Evolutionary conservation across 2,113 vertebrate genomes (phyloP).

Genomic region (cattle (Bos taurus)): ARS-UCD2.0 NC_037330.1:64531501-64532000

Average conservation of each 20-base stretch:
- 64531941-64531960: neutral
- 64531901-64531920: neutral
- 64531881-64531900: neutral
- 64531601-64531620: neutral
- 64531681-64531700: neutral
- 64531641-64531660: neutral
- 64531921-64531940: neutral
- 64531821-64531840: neutral
- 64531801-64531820: neutral
- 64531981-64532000: neutral
- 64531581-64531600: neutral
- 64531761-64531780: neutral
- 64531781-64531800: neutral
- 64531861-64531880: neutral
- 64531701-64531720: neutral
- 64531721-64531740: neutral
- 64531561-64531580: neutral
- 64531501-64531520: neutral
- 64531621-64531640: neutral
- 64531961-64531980: neutral
- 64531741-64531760: neutral
- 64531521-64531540: neutral
- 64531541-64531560: too few relatives aligned
- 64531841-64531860: neutral
- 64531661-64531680: neutral